phyloP scores from a whole-genome alignment of 2,113 vertebrate genomes.

The Petrocephalus zakoni region DNA sequence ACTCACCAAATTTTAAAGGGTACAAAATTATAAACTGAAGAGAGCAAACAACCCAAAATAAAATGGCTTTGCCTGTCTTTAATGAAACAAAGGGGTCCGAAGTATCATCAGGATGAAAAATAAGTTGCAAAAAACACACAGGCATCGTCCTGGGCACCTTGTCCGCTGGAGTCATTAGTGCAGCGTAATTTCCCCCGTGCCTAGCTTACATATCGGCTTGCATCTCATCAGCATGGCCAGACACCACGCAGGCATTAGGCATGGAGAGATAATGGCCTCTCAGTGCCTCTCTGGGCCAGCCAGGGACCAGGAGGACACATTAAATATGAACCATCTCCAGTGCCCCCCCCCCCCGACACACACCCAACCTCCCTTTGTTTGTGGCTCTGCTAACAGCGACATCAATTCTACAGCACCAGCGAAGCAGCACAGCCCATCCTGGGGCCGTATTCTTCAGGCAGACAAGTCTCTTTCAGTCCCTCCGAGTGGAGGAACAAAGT shows the following conservation, averaged over 20 bases:
- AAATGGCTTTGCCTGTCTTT: background rate
- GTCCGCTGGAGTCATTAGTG: conserved; percentile 13
- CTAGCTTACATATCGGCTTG: conserved; percentile 42
- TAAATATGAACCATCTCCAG: conserved; percentile 53
- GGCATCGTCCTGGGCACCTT: background rate
- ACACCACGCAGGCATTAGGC: conserved; percentile 43
- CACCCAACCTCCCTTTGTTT: conserved; percentile 49
- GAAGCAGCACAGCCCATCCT: conserved; percentile 52
- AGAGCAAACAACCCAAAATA: background rate
- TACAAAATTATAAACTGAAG: background rate
- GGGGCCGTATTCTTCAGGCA: conserved; percentile 50
- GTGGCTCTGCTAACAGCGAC: conserved; percentile 45
- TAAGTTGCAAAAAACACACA: background rate
- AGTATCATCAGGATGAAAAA: background rate
- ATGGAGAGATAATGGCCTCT: conserved; percentile 50
- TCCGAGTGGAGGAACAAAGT: conserved; percentile 51
- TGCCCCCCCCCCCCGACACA: conserved; percentile 14
- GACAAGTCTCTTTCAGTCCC: conserved; percentile 52
- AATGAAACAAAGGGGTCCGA: conserved; percentile 3
- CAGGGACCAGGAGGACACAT: conserved; percentile 49
- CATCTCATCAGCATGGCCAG: conserved; percentile 41
- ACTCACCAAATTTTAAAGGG: background rate
- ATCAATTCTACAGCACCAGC: conserved; percentile 51
- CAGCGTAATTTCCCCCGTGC: conserved; percentile 49
- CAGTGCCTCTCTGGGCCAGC: conserved; percentile 49